Conservation (phyloP, 1,140 invertebrate genomes). For the Elymnias hypermnestra region DNA sequence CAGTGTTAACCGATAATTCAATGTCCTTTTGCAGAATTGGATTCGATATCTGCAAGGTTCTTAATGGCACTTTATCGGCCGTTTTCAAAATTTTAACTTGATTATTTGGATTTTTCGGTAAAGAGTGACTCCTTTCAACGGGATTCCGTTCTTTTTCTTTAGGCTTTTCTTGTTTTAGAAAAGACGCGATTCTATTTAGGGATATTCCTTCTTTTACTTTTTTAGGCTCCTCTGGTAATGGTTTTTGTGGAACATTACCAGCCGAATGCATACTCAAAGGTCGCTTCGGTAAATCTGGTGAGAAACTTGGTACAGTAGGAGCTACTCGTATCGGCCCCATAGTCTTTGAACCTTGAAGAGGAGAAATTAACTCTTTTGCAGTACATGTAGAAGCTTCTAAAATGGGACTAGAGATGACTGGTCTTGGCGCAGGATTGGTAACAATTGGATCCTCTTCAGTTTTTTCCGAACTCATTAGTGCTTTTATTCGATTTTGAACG, state of each 20-base stretch:
- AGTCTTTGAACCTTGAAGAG: slow-evolving; percentile 68
- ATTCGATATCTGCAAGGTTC: slow-evolving; percentile 87
- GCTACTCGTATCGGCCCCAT: slow-evolving; percentile 76
- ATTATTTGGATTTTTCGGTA: slow-evolving; percentile 77
- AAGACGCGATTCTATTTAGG: slow-evolving; percentile 85
- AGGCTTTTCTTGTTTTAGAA: slow-evolving; percentile 80
- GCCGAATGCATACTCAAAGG: slow-evolving; percentile 75
- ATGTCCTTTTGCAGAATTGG: slow-evolving; percentile 85
- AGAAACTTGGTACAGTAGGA: slow-evolving; percentile 67
- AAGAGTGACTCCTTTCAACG: slow-evolving; percentile 76
- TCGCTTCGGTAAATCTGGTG: slow-evolving; percentile 56
- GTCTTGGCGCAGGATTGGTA: slow-evolving; percentile 77
- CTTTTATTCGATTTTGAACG: slow-evolving; percentile 63
- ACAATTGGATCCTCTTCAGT: slow-evolving; percentile 34
- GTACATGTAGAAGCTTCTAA: slow-evolving; percentile 87
- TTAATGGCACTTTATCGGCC: slow-evolving; percentile 81
- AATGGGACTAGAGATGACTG: slow-evolving; percentile 87
- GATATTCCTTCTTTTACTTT: slow-evolving; percentile 78
- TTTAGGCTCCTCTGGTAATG: slow-evolving; percentile 66
- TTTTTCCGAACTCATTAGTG: slow-evolving; percentile 72
- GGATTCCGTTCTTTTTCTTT: slow-evolving; percentile 77
- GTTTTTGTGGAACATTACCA: slow-evolving; percentile 54
- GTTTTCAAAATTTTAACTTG: slow-evolving; percentile 79
- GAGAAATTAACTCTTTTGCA: slow-evolving; percentile 82
- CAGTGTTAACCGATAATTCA: slow-evolving; percentile 76